phyloP scores from a whole-genome alignment of 2,888 invertebrate species.

The Diachrysia chrysitis region DNA sequence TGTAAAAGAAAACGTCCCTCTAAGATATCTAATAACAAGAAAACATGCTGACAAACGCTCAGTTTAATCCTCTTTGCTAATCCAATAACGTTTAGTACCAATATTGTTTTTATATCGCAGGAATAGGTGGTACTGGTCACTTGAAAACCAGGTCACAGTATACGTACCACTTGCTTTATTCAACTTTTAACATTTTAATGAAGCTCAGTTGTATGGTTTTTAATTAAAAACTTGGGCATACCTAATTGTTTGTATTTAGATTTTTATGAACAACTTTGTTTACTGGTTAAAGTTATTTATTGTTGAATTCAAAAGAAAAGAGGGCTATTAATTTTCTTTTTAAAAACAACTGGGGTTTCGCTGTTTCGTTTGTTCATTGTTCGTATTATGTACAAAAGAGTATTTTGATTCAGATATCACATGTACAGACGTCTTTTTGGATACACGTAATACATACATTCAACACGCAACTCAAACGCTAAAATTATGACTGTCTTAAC shows the following conservation, averaged over 20 bases:
- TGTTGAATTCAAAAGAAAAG: background rate
- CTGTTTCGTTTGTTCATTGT: background rate
- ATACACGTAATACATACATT: background rate
- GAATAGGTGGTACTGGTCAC: slow-evolving; percentile 10
- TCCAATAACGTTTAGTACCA: slow-evolving; percentile 49
- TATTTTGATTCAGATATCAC: background rate
- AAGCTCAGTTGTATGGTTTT: slow-evolving; percentile 10
- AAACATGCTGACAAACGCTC: slow-evolving; percentile 26
- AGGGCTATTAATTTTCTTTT: too few species aligned
- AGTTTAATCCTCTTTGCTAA: slow-evolving; percentile 58
- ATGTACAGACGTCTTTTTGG: background rate
- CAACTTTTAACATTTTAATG: slow-evolving; percentile 32
- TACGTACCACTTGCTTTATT: slow-evolving; percentile 16
- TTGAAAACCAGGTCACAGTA: slow-evolving; percentile 40
- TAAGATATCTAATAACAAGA: slow-evolving; percentile 18
- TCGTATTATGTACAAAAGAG: background rate
- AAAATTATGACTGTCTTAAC: background rate
- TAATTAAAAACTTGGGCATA: slow-evolving; percentile 6
- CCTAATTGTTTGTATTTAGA: background rate
- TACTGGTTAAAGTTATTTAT: background rate
- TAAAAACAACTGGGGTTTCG: background rate
- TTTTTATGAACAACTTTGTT: background rate
- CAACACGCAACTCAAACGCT: background rate
- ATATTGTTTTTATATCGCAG: slow-evolving; percentile 28
- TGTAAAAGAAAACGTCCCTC: background rate